Percentiles rank a stretch among this genome's conserved stretches.
Evolutionary conservation across 2,888 invertebrate species (phyloP).

Genomic region (Automeris io): DNA sequence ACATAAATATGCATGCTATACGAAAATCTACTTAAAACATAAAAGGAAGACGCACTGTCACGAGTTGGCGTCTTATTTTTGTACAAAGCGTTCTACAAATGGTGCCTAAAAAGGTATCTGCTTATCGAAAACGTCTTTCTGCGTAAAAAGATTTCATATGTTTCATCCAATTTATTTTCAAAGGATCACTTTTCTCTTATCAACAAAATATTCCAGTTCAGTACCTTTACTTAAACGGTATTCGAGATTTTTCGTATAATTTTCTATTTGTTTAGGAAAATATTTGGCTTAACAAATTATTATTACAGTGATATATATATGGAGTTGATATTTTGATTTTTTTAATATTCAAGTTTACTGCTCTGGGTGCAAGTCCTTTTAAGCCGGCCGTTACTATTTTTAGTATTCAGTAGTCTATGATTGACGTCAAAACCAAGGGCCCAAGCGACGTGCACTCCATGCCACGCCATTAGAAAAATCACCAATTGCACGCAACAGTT

Average conservation of each 20-base stretch:
- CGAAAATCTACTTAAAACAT: background rate
- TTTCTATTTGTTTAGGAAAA: background rate
- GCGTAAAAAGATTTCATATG: conserved; percentile 5
- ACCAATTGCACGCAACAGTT: too few relatives aligned
- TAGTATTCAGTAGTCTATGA: too few relatives aligned
- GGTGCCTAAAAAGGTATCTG: background rate
- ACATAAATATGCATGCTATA: background rate
- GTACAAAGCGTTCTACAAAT: conserved; percentile 5
- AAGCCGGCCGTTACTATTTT: too few relatives aligned
- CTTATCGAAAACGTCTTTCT: conserved; percentile 5
- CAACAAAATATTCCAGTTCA: background rate
- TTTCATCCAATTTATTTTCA: conserved; percentile 9
- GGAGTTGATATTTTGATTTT: too few relatives aligned
- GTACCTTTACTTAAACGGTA: background rate
- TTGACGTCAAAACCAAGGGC: too few relatives aligned
- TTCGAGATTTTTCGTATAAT: background rate
- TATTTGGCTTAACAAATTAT: too few relatives aligned
- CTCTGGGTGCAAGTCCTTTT: too few relatives aligned
- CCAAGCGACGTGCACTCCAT: too few relatives aligned
- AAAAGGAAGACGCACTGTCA: background rate
- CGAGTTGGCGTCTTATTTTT: background rate
- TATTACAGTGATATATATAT: too few relatives aligned
- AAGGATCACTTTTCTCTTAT: conserved; percentile 4
- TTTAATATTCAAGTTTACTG: too few relatives aligned
- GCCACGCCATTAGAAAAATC: too few relatives aligned